Percentiles rank a stretch among this genome's conserved stretches.
phyloP scores from a whole-genome alignment of 2,113 vertebrate genomes.

The Mustela lutreola region DNA sequence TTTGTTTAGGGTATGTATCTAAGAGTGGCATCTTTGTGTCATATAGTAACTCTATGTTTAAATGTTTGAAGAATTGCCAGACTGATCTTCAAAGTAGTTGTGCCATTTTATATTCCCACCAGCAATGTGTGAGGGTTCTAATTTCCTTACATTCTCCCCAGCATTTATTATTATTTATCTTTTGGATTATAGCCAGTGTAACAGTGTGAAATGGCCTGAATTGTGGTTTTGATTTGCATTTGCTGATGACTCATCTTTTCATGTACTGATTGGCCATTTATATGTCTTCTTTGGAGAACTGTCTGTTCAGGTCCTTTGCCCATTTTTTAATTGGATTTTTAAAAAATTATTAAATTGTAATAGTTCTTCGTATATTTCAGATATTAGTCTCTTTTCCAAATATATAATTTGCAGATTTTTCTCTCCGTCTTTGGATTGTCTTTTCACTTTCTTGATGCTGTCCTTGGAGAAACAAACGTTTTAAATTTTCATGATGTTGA shows the following conservation, averaged over 20 bases:
- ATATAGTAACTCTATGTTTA: not conserved
- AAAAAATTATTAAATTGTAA: not conserved
- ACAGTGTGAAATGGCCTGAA: not conserved
- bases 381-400: not conserved
- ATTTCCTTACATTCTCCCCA: not conserved
- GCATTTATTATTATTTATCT: not conserved
- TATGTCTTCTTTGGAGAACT: not conserved
- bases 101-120: not conserved
- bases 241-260: not conserved
- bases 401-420: not conserved
- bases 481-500: not conserved
- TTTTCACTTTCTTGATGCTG: not conserved
- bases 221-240: conserved; percentile 20
- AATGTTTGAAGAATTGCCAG: not conserved
- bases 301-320: not conserved
- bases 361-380: not conserved
- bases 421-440: not conserved
- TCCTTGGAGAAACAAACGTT: not conserved
- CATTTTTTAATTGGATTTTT: not conserved
- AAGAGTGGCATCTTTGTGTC: not conserved
- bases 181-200: not conserved
- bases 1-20: not conserved
- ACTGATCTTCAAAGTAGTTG: not conserved
- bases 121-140: not conserved
- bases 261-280: not conserved